These are phyloP conservation scores for Drosophila triauraria DNA, from an alignment of 1,140 invertebrate genomes.

Conservation along the genomic window DNA sequence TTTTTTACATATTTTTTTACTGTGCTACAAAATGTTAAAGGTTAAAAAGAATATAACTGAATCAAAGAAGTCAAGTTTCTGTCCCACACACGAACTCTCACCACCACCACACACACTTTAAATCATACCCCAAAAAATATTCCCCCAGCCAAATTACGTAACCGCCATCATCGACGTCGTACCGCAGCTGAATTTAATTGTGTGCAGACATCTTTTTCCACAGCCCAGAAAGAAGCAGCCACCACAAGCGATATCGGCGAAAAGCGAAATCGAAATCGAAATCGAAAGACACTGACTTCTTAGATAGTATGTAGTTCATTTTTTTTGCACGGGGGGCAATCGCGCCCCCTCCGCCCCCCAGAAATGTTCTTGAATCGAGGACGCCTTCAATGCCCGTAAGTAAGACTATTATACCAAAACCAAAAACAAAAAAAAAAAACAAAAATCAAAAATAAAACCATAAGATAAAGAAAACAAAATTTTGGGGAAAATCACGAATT, in stretches of 20 bases:
- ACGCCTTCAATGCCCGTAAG: slow-evolving; percentile 76
- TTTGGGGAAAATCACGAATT: slow-evolving; percentile 35
- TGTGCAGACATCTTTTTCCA: slow-evolving; percentile 78
- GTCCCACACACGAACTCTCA: slow-evolving; percentile 11
- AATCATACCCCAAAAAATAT: slow-evolving; percentile 11
- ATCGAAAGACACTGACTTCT: slow-evolving; percentile 51
- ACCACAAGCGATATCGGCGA: slow-evolving; percentile 53
- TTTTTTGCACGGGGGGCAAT: slow-evolving; percentile 62
- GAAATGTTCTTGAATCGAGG: slow-evolving; percentile 74
- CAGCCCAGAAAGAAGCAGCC: slow-evolving; percentile 62
- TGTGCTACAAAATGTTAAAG: slow-evolving; percentile 1
- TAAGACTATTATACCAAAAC: slow-evolving; percentile 42
- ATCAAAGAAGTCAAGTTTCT: neutral
- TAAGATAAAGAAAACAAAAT: slow-evolving; percentile 14
- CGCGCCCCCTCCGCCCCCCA: slow-evolving; percentile 57
- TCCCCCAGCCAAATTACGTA: slow-evolving; percentile 29
- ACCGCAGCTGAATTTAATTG: slow-evolving; percentile 68
- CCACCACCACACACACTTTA: slow-evolving; percentile 14
- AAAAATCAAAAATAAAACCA: slow-evolving; percentile 23
- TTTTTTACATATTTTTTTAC: slow-evolving; percentile 44
- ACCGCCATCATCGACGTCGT: slow-evolving; percentile 25
- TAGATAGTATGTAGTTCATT: slow-evolving; percentile 71
- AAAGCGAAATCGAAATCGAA: slow-evolving; percentile 35
- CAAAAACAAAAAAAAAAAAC: slow-evolving; percentile 3
- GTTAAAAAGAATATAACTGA: slow-evolving; percentile 6